Evolutionary conservation across 2,113 vertebrate species (phyloP), one percentile per base, ranked within the genome.

Genomic region (Ceyx melanurus): DNA sequence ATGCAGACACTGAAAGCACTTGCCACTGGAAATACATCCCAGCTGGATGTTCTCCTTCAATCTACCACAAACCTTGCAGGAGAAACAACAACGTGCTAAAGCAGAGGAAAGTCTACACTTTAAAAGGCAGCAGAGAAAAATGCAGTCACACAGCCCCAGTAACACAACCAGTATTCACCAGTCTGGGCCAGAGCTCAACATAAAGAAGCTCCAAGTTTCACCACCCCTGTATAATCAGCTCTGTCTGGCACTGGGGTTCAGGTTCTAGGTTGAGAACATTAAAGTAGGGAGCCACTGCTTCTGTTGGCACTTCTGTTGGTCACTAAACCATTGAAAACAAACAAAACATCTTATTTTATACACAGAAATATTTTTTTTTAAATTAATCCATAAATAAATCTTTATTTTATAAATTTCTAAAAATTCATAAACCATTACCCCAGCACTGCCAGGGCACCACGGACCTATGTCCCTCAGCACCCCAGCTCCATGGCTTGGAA

Each of bases 41-140:
- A 72, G 61, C 84, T 77, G 35, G 46, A 90, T 21, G 6, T 48
- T 93, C 92, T 81, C 46, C 84, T 92, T 85, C 43, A 92, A 77
- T 9, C 21, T 45, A 65, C 35, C 42, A 10, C 74, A 74, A 76
- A 74, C 53, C 31, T 94, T 46, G 21, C 51, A 68, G 17, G 31
- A 83, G 42, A 80, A 92, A 77, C 22, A 50, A 43, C 8, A 50
- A 42, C 10, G 18, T 81, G 82, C 13, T 46, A 72, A 67, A 45
- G 25, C 13, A 66, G 26, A 86, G 31, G 82, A 42, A 81, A 8
- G 8, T 13, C 50, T 29, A 42, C 33, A 56, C 35, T 95, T 92
- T 82, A 58, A 94, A 94, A 89, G 67, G 7, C 2, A 1, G 22
- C 14, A 46, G 15, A 0, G 10, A 89, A 86, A 86, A 76, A 60